These are phyloP conservation scores for Prunella himalayana DNA, from an alignment of 2,113 vertebrate genomes.

Conservation along the genomic window DNA sequence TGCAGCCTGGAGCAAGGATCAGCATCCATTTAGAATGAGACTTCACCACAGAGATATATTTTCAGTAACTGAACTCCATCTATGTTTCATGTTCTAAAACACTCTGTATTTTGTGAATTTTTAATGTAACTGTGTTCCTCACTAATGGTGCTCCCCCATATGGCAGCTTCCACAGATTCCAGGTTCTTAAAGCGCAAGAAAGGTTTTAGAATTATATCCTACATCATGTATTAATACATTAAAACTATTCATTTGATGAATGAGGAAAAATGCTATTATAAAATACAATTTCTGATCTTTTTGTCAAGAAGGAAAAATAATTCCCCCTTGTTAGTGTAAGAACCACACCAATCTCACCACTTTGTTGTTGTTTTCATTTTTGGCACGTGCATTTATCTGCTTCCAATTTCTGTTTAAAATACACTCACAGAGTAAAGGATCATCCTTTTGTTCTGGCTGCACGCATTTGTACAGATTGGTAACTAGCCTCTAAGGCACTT, in stretches of 20 bases:
- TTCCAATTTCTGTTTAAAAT: background rate
- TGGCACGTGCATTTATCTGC: background rate
- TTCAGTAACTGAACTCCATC: background rate
- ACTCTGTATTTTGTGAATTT: background rate
- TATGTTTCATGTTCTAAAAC: background rate
- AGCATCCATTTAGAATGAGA: background rate
- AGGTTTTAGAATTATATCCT: background rate
- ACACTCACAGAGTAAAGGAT: background rate
- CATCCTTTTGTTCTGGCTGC: background rate
- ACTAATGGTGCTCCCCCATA: background rate
- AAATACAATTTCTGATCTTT: background rate
- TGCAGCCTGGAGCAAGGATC: background rate
- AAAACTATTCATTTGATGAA: background rate
- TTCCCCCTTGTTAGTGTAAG: background rate
- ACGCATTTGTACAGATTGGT: background rate
- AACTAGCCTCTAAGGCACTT: background rate
- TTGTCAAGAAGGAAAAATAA: background rate
- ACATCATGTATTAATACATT: background rate
- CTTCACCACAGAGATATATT: background rate
- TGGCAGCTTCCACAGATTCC: background rate
- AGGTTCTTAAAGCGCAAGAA: background rate
- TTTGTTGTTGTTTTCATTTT: background rate
- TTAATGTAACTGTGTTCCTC: background rate
- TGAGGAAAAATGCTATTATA: background rate
- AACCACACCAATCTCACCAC: background rate